Base-by-base conservation (phyloP, 2,888 invertebrate genomes). In the Perizoma flavofasciatum region DNA sequence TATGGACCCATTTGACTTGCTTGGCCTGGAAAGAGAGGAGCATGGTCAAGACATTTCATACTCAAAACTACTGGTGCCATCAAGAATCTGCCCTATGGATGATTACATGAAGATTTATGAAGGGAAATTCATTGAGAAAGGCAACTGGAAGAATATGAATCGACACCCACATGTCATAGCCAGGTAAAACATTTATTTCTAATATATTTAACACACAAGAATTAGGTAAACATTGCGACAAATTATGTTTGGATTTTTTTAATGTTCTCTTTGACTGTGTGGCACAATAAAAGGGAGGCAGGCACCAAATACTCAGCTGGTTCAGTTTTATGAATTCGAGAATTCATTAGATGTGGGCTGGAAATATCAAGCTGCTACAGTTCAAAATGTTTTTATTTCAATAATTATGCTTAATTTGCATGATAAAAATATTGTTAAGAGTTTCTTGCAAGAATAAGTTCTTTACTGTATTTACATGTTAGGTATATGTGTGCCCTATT, bases 1-100 rank as follows among this genome's bases (percentile, higher is more conserved):
- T 35, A 88, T 95, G 64, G 97, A 98, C 93, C 96, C 97, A 39
- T 97, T 97, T 85, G 96, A 97, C 81, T 94, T 97, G 43, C 89
- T 98, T 61, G 97, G 98, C 40, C 93, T 97, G 62, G 96, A 97
- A 78, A 93, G 94, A 79, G 95, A 95, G 65, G 95, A 95, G 83
- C 96, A 97, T 84, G 97, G 97, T 55, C 97, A 97, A 95, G 97
- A 98, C 86, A 95, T 97, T 73, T 98, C 98, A 11, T 98, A 98
- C 87, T 96, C 96, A 41, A 96, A 96, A 80, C 89, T 98, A 61
- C 89, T 98, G 67, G 95, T 96, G 55, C 96, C 97, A 51, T 96
- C 97, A 22, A 93, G 86, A 70, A 74, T 89, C 40, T 84, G 83
- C 66, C 86, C 87, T 22, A 82, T 89, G 64, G 92, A 92, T 55